Evolutionary conservation across 2,888 invertebrate genomes (phyloP).

Genomic region (Rhorus exstirpatorius): DNA sequence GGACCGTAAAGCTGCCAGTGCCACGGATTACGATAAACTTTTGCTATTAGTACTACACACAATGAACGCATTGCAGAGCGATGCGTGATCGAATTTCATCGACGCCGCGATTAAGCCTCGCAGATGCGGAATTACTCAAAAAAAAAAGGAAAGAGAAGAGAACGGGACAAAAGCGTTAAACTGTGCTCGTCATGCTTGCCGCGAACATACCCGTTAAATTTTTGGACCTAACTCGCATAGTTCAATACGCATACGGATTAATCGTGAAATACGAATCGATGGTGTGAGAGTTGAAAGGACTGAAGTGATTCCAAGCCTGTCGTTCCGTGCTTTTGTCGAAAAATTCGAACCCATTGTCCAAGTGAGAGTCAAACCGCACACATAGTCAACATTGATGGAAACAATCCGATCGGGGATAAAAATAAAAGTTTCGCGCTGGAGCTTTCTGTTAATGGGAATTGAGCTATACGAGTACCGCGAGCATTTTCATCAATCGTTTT

Average conservation of each 20-base stretch:
- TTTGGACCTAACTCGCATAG: not conserved
- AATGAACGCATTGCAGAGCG: no score
- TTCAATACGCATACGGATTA: not conserved
- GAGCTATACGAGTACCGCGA: constrained; percentile 28
- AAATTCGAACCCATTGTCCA: constrained; percentile 37
- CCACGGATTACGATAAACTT: no score
- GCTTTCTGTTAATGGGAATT: constrained; percentile 54
- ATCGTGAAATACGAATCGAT: constrained; percentile 23
- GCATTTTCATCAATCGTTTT: constrained; percentile 41
- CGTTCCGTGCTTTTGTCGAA: constrained; percentile 9
- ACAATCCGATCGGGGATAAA: constrained; percentile 28
- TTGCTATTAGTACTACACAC: no score
- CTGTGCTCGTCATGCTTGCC: not conserved
- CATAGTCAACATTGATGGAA: constrained; percentile 44
- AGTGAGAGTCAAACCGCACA: constrained; percentile 31
- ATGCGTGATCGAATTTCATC: no score
- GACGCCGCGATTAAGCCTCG: no score
- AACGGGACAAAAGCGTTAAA: not conserved
- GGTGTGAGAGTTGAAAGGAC: constrained; percentile 25
- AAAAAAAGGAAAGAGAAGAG: not conserved
- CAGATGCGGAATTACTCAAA: no score
- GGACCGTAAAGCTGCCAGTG: no score
- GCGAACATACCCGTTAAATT: not conserved
- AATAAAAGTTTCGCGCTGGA: not conserved
- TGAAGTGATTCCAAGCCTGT: constrained; percentile 9